A percentile compares a stretch with the other conserved stretches of the same genome.
phyloP scores from a whole-genome alignment of 2,113 vertebrate species.

The Corythornis cristatus region DNA sequence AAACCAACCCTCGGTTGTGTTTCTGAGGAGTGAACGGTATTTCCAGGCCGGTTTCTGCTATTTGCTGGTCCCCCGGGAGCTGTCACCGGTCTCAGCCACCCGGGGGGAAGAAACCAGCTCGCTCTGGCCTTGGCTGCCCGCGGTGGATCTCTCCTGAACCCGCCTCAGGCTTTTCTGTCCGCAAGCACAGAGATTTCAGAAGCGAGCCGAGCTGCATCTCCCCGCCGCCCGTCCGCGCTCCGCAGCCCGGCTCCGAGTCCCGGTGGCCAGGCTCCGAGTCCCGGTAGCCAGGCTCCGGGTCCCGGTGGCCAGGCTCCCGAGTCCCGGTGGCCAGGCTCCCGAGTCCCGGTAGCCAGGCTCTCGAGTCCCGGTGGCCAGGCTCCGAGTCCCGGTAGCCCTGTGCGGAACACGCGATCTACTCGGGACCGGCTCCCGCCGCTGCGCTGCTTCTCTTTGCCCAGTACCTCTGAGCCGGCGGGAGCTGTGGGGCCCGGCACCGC shows the following conservation, averaged over 20 bases:
- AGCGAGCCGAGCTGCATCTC: neutral
- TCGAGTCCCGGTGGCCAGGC: no score
- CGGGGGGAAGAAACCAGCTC: neutral
- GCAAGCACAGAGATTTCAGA: neutral
- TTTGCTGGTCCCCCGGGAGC: neutral
- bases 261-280: neutral
- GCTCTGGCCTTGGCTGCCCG: neutral
- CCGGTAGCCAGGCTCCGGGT: no score
- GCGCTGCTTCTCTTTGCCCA: neutral
- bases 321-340: no score
- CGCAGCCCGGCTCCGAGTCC: no score
- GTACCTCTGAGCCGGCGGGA: neutral
- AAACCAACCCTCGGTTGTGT: no score
- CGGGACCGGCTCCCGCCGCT: neutral
- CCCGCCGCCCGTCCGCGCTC: neutral
- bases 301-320: neutral
- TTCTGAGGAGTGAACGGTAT: accelerated
- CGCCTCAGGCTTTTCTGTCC: accelerated
- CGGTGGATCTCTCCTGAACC: neutral
- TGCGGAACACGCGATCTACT: neutral
- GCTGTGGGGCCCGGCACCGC: neutral
- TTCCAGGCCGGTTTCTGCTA: neutral
- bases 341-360: no score
- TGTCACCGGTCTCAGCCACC: neutral
- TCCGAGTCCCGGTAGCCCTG: neutral